These are phyloP conservation scores for Dendrolimus punctatus DNA, from an alignment of 1,140 invertebrate species.

Conservation along the genomic window DNA sequence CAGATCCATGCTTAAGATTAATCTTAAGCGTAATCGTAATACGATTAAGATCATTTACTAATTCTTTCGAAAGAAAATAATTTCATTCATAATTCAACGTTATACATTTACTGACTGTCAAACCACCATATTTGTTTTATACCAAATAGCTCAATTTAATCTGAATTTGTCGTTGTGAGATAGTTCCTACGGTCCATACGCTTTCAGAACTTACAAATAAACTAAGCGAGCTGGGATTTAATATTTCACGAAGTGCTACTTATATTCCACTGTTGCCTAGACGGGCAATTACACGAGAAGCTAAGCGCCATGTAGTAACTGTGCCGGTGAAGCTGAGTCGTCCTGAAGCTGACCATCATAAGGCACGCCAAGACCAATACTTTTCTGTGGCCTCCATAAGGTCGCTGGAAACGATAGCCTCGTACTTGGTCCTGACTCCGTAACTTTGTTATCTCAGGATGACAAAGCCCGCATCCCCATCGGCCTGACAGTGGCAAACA, in stretches of 20 bases:
- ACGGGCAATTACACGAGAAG: slow-evolving; percentile 29
- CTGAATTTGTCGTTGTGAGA: no score
- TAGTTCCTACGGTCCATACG: slow-evolving; percentile 18
- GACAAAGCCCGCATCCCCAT: slow-evolving; percentile 31
- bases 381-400: slow-evolving; percentile 31
- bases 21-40: no score
- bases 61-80: no score
- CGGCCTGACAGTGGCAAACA: slow-evolving; percentile 34
- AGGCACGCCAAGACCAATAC: slow-evolving; percentile 21
- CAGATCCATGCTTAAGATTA: no score
- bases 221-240: slow-evolving; percentile 35
- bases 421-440: slow-evolving; percentile 27
- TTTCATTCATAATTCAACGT: no score
- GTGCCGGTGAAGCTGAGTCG: slow-evolving; percentile 40
- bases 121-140: no score
- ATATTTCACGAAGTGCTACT: slow-evolving; percentile 29
- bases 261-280: slow-evolving; percentile 32
- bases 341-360: slow-evolving; percentile 29
- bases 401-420: slow-evolving; percentile 20
- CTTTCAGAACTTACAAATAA: slow-evolving; percentile 25
- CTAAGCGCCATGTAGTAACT: slow-evolving; percentile 27
- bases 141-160: no score
- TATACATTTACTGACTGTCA: no score
- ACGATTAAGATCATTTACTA: no score
- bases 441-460: slow-evolving; percentile 35